Conservation (phyloP, 2,113 vertebrate genomes). For the Malaclemys terrapin region DNA sequence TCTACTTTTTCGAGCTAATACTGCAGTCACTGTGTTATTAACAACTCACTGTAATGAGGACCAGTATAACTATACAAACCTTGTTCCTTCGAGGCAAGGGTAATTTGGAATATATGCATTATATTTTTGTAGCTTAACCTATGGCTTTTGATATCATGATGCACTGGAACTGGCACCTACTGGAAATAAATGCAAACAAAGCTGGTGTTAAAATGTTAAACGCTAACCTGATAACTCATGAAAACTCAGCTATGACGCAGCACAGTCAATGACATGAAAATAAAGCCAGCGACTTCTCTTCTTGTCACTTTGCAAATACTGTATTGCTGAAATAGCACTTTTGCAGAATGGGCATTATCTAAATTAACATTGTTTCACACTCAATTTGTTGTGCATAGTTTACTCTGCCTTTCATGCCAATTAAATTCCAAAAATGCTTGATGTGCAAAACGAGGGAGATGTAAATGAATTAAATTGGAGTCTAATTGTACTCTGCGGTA, state of each 20-base stretch:
- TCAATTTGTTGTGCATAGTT: constrained; percentile 77
- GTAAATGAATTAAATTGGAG: constrained; percentile 60
- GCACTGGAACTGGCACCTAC: not conserved
- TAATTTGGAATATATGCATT: not conserved
- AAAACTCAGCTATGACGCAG: not conserved
- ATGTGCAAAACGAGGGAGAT: constrained; percentile 53
- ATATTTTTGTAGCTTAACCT: not conserved
- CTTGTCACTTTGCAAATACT: constrained; percentile 43
- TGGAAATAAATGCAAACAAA: not conserved
- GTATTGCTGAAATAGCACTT: constrained; percentile 60
- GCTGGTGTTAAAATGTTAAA: not conserved
- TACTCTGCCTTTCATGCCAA: constrained; percentile 69
- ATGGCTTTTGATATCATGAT: not conserved
- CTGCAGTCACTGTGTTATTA: not conserved
- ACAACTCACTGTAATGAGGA: not conserved
- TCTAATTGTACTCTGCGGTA: constrained; percentile 46
- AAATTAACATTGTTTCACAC: constrained; percentile 78
- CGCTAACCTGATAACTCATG: not conserved
- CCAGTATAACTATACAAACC: not conserved
- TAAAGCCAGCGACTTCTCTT: not conserved
- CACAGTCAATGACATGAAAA: constrained; percentile 3
- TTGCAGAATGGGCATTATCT: constrained; percentile 67
- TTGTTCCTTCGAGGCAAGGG: not conserved
- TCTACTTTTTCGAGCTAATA: not conserved
- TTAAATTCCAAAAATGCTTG: constrained; percentile 75